Base-by-base conservation (phyloP, 2,797 vertebrate genomes). In the Bovichtus diacanthus region DNA sequence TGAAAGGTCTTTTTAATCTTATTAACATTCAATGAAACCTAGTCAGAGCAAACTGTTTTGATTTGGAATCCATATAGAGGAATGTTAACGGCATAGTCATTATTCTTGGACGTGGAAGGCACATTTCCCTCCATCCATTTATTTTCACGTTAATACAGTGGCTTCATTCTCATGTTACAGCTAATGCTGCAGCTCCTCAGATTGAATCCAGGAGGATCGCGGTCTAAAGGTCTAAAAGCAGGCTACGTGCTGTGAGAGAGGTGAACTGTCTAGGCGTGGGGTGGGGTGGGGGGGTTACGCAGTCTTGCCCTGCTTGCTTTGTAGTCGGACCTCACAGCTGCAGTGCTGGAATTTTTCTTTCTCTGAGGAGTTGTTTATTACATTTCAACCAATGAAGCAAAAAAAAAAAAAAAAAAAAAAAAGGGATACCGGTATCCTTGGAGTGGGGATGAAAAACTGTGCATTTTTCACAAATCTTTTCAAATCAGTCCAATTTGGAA, bases 341-440 rank as follows among this genome's bases (percentile, higher is more conserved):
- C 90, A 83, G 55, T 15, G 12, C 70, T 80, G 91, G 92, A 94
- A 93, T 92, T 85, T 92, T 85, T 89, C 62, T 66, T 74, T 78
- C 84, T 90, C 88, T 84, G 29, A 76, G 71, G 84, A 84, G 84
- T 73, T 73, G 77, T 91, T 92, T 88, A 74, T 90, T 82, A 77
- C 39, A 34, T 81, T 78, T 90, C 74, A 81, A 68, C 76, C 68
- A 82, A 12, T 73, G 64, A 67, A 75, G 69, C 60, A 47, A 78
- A 9, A 34, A 34, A 9, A n/a, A n/a, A 34, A 9, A 34, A 9
- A n/a, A n/a, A 34, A 9, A 9, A 34, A 34, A 9, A n/a, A n/a
- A 34, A 7, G 27, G 70, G 36, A 78, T 73, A n/a, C n/a, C n/a
- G n/a, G n/a, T n/a, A 53, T 81, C n/a, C 56, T 54, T 36, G 36